phyloP scores from a whole-genome alignment of 2,888 invertebrate genomes.

The Incurvaria masculella region DNA sequence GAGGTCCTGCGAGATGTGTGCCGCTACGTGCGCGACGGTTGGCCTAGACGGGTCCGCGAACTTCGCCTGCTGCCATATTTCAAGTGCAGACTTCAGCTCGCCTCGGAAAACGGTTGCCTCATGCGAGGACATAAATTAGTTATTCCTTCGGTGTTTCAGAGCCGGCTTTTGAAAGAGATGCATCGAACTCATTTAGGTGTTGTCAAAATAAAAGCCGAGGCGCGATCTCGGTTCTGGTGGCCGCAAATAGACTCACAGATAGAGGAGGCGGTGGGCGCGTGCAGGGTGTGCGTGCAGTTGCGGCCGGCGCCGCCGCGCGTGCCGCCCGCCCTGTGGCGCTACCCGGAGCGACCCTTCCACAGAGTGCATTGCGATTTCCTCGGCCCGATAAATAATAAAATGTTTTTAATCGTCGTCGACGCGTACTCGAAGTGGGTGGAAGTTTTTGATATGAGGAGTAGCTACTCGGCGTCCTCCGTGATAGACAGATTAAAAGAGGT shows the following conservation, averaged over 20 bases:
- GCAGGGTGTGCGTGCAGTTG: not conserved
- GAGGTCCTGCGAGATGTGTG: conserved; percentile 6
- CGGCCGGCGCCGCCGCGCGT: conserved; percentile 9
- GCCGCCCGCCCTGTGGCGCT: conserved; percentile 3
- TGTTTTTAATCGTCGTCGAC: no score
- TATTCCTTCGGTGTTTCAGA: conserved; percentile 12
- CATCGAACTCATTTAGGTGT: conserved; percentile 18
- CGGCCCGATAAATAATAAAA: no score
- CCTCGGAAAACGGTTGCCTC: conserved; percentile 16
- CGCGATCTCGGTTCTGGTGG: conserved; percentile 18
- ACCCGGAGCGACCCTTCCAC: no score
- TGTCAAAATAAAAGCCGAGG: conserved; percentile 20
- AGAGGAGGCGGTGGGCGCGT: conserved; percentile 7
- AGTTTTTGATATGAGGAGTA: conserved; percentile 6
- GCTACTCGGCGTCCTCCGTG: conserved; percentile 10
- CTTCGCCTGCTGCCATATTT: conserved; percentile 11
- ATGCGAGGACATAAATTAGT: conserved; percentile 19
- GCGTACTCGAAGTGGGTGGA: conserved; percentile 14
- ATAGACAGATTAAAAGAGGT: conserved; percentile 13
- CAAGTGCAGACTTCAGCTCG: conserved; percentile 13
- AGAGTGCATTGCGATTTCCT: no score
- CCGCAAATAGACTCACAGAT: conserved; percentile 15
- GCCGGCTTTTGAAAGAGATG: conserved; percentile 10
- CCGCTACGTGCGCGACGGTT: conserved; percentile 11
- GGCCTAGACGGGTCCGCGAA: conserved; percentile 13